Base-by-base conservation (phyloP, 2,113 vertebrate species). In the Brachyhypopomus occidentalis region DNA sequence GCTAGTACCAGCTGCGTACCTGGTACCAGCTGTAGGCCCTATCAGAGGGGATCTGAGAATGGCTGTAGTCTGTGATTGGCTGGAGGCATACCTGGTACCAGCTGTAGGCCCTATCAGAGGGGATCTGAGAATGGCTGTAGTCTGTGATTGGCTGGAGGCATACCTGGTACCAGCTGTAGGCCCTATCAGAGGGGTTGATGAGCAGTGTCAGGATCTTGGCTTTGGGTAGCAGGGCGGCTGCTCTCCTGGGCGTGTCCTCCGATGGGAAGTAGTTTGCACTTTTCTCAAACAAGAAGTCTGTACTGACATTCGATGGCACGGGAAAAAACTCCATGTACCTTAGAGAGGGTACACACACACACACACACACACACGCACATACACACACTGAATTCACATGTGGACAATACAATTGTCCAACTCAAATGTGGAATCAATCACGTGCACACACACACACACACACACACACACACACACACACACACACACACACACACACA, bases 281-380 rank as follows among this genome's bases (percentile, higher is more conserved):
- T 89, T 99, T 98, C 91, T 99, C 97, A 92, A 98, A 99, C 78
- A 99, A 94, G 87, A 98, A 95, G 89, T 99, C 96, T 0, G 95
- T 96, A 80, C 93, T 97, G 85, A 95, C 88, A 67, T 99, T 99
- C 58, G 97, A 97, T 64, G 97, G 97, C 67, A 95, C 84, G 0
- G 97, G 96, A 80, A 99, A 99, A 87, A 98, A 98, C 88, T 98
- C 97, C 97, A 99, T 98, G 83, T 99, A 99, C 97, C 97, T 99
- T 80, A 89, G 25, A 84, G 89, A 92, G 89, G 72, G 64, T 58
- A 79, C 23, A 30, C 66, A 60, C 60, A 72, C 5, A 75, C 4
- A 74, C 27, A 23, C 25, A 27, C 41, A 20, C 22, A 73, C 20
- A 72, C 30, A 17, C 48, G 19, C 5, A 23, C 45, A 52, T 2